A percentile compares a stretch with the other conserved stretches of the same genome.
Conservation (phyloP, 2,888 invertebrate genomes). For the Trilocha varians region DNA sequence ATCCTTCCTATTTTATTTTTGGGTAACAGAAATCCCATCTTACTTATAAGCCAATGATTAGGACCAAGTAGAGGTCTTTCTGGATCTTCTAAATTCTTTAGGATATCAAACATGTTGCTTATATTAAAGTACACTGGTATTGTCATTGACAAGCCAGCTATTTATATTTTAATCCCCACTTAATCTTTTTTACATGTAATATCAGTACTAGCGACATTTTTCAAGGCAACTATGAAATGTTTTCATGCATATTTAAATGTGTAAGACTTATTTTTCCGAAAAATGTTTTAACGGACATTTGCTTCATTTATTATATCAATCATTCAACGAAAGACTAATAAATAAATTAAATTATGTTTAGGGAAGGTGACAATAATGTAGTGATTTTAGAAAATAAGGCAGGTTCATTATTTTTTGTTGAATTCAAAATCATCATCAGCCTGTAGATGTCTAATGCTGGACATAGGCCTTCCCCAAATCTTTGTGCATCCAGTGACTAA, state of each 20-base stretch:
- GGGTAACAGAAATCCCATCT: constrained; percentile 40
- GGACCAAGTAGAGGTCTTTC: constrained; percentile 41
- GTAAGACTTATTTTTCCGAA: background rate
- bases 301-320: background rate
- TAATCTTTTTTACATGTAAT: constrained; percentile 6
- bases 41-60: constrained; percentile 45
- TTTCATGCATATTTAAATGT: constrained; percentile 15
- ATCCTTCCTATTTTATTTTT: constrained; percentile 24
- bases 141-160: constrained; percentile 9
- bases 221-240: background rate
- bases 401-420: too few relatives aligned
- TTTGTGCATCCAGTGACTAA: too few relatives aligned
- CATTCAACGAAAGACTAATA: background rate
- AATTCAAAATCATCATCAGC: too few relatives aligned
- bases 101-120: constrained; percentile 21
- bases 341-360: too few relatives aligned
- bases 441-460: too few relatives aligned
- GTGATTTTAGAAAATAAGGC: too few relatives aligned
- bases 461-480: too few relatives aligned
- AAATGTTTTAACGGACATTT: background rate
- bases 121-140: constrained; percentile 8
- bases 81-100: constrained; percentile 35
- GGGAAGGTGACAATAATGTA: too few relatives aligned
- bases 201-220: constrained; percentile 4
- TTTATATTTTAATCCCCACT: constrained; percentile 17